These are phyloP conservation scores for Glyphotaelius pellucidus DNA, from an alignment of 2,888 invertebrate species.

Conservation along the genomic window DNA sequence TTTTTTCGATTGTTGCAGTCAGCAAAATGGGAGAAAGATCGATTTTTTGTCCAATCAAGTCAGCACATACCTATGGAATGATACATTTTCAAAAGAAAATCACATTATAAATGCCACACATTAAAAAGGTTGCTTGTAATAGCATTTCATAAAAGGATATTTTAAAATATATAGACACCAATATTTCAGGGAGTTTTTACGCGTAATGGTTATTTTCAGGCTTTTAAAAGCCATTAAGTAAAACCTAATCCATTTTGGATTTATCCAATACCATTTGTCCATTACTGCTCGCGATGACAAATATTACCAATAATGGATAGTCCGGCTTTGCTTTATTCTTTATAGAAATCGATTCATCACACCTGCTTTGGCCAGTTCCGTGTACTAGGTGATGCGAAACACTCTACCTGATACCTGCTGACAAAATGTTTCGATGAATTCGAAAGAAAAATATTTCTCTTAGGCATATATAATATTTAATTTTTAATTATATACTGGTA, in stretches of 20 bases:
- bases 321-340: neutral
- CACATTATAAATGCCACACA: neutral
- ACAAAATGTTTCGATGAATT: neutral
- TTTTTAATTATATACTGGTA: no score
- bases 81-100: neutral
- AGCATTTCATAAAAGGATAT: neutral
- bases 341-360: neutral
- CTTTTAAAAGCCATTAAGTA: constrained; percentile 2
- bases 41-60: no score
- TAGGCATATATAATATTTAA: no score
- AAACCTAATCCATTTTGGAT: neutral
- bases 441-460: no score
- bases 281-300: neutral
- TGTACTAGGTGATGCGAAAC: neutral
- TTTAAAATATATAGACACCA: neutral
- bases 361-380: neutral
- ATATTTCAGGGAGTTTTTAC: neutral
- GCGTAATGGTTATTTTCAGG: neutral
- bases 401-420: neutral
- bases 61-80: no score
- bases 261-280: neutral
- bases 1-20: no score
- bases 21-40: no score
- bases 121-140: neutral
- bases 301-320: constrained; percentile 2